Conservation (phyloP, 2,888 invertebrate genomes). For the Dryococelus australis region DNA sequence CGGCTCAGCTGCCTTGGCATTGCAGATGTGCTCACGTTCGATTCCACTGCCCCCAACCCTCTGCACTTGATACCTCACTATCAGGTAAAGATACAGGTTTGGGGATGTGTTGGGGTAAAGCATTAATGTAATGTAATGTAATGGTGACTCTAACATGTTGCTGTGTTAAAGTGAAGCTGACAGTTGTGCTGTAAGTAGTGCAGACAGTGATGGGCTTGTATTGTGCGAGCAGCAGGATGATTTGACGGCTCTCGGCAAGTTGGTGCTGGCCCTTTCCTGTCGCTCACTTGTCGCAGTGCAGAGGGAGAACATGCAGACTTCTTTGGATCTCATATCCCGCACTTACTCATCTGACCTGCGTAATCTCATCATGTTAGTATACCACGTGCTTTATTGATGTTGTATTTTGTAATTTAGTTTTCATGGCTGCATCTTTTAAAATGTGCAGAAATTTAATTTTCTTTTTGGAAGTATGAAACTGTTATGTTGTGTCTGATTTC, state of each 20-base stretch:
- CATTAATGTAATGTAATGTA: no score
- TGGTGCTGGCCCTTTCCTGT: conserved; percentile 92
- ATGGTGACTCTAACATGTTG: no score
- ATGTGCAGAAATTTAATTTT: no score
- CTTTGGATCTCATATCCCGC: conserved; percentile 87
- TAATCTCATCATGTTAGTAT: conserved; percentile 87
- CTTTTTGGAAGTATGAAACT: no score
- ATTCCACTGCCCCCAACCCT: conserved; percentile 73
- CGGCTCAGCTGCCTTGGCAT: conserved; percentile 83
- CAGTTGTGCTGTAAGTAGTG: no score
- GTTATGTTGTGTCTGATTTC: no score
- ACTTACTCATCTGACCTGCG: conserved; percentile 94
- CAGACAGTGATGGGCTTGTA: no score
- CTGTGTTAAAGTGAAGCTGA: no score
- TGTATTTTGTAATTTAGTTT: not conserved
- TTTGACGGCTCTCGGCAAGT: conserved; percentile 86
- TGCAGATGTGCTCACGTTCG: conserved; percentile 80
- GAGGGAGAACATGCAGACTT: conserved; percentile 85
- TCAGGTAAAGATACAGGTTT: conserved; percentile 57
- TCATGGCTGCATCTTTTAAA: no score
- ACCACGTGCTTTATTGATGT: not conserved
- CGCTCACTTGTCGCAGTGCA: conserved; percentile 88
- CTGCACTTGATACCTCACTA: conserved; percentile 74
- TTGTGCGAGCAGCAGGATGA: conserved; percentile 79
- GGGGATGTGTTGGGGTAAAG: not conserved